phyloP scores from a whole-genome alignment of 2,888 invertebrate species.

The Hypsopygia costalis region DNA sequence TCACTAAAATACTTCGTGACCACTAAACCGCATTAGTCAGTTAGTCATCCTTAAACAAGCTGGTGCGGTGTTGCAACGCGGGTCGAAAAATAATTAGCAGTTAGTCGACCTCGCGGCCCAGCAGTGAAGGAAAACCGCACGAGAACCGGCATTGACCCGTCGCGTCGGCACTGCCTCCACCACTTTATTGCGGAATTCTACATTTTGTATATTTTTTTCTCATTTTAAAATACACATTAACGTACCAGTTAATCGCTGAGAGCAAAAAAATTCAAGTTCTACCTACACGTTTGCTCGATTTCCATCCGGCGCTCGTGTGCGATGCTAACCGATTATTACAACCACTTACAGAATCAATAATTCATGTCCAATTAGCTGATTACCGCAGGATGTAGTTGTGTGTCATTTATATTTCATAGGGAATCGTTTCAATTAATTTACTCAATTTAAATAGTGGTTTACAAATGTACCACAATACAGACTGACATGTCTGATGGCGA shows the following conservation, averaged over 20 bases:
- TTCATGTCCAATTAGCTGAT: constrained; percentile 66
- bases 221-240: constrained; percentile 25
- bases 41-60: constrained; percentile 45
- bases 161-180: constrained; percentile 21
- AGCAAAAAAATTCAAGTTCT: constrained; percentile 31
- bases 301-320: constrained; percentile 33
- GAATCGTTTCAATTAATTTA: constrained; percentile 53
- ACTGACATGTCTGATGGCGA: constrained; percentile 58
- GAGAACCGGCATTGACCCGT: constrained; percentile 60
- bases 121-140: constrained; percentile 59
- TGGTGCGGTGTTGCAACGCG: constrained; percentile 50
- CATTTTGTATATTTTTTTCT: constrained; percentile 24
- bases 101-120: constrained; percentile 55
- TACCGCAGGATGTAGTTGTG: constrained; percentile 50
- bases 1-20: constrained; percentile 44
- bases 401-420: constrained; percentile 36
- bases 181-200: constrained; percentile 20
- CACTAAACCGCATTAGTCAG: constrained; percentile 52
- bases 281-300: constrained; percentile 30
- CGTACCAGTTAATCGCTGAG: constrained; percentile 24
- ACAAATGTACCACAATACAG: constrained; percentile 55
- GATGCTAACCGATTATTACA: constrained; percentile 39
- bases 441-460: constrained; percentile 62
- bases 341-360: constrained; percentile 54
- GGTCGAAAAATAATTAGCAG: constrained; percentile 72